Base-by-base conservation (phyloP, 2,888 invertebrate genomes). In the Drosophila multiciliata region DNA sequence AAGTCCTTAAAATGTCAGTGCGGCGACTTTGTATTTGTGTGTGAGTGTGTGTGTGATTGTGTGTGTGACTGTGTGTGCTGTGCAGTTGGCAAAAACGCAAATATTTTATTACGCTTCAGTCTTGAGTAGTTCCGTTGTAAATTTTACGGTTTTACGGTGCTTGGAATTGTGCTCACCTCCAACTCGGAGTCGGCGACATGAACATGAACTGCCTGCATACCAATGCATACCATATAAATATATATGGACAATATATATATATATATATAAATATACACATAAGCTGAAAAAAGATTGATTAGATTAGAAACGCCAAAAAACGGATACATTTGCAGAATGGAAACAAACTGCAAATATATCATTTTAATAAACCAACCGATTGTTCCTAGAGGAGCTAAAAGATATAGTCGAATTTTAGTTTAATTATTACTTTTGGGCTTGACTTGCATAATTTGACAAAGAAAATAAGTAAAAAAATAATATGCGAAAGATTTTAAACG, bases 41-140 rank as follows among this genome's bases (percentile, higher is more conserved):
- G 35, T 64, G 23, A 26, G 29, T 32, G 11, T 26, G 32, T 26
- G 32, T 66, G 49, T 59, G 74, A 72, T 68, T 71, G 60, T 53
- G 9, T 40, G 12, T 78, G 88, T 87, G 63, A 66, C 77, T 87
- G 76, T 72, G 66, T 29, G 20, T 9, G 35, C 20, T 53, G 53
- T 53, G 53, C 83, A 80, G 80, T 88, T 83, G 83, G 82, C 69
- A 86, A 86, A 83, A 88, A 81, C 82, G 82, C 89, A 91, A 89
- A 91, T 89, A 89, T 89, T 89, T 89, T 89, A 89, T 91, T 91
- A 90, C 91, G 74, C 78, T 89, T 90, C 90, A 78, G 84, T 89
- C 83, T 83, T 88, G 89, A 90, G 89, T 91, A 89, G 90, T 91
- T 90, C 80, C 77, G 80, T 82, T 89, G 89, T 89, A 89, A 89